Percentiles rank a stretch among this genome's conserved stretches.
These are phyloP conservation scores for Cotesia glomerata DNA, from an alignment of 1,140 invertebrate species.

Conservation along the genomic window DNA sequence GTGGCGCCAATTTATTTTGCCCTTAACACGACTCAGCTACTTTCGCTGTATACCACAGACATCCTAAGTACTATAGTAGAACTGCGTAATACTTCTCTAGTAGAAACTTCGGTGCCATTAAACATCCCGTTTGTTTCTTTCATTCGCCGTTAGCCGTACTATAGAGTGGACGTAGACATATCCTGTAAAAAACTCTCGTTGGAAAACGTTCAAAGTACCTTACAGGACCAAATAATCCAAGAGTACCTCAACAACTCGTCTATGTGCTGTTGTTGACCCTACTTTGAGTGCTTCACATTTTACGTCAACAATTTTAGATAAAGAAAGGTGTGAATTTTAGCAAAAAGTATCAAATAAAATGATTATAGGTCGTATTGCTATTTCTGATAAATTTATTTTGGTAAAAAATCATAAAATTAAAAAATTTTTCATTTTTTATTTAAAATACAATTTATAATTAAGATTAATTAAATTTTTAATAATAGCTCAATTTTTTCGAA, in stretches of 20 bases:
- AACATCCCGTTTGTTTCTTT: neutral
- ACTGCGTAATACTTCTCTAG: neutral
- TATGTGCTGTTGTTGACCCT: too few species aligned
- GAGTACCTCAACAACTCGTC: neutral
- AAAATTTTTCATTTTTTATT: too few species aligned
- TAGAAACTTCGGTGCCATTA: neutral
- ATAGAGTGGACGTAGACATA: neutral
- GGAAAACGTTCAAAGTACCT: neutral
- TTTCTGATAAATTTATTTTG: too few species aligned
- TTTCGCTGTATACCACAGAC: neutral
- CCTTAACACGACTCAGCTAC: neutral
- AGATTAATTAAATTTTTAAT: too few species aligned
- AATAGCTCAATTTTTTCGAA: too few species aligned
- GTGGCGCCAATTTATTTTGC: slow-evolving; percentile 38
- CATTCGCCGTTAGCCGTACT: neutral
- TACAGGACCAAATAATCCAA: neutral
- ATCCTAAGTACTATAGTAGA: neutral
- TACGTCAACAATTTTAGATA: too few species aligned
- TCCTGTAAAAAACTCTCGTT: neutral
- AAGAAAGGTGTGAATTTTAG: too few species aligned
- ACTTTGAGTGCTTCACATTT: too few species aligned
- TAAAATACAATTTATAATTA: too few species aligned
- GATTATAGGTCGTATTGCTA: too few species aligned
- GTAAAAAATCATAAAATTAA: too few species aligned
- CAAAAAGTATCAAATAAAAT: too few species aligned